These are phyloP conservation scores for Rhinoderma darwinii DNA, from an alignment of 2,113 vertebrate genomes.

Conservation along the genomic window DNA sequence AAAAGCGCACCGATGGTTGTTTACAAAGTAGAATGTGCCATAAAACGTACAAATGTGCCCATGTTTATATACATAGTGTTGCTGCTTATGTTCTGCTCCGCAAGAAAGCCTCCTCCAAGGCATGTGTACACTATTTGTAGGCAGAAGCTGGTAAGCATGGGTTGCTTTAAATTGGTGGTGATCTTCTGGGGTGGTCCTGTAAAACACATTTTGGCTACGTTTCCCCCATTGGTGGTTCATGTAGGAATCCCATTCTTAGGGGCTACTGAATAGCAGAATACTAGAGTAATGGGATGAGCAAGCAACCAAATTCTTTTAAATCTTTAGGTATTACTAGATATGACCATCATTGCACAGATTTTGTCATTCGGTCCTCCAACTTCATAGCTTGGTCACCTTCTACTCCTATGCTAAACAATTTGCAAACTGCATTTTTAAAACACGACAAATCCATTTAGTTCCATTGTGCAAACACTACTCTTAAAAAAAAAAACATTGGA, in stretches of 20 bases:
- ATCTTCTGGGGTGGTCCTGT: too few species aligned
- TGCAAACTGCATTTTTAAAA: not conserved
- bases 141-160: too few species aligned
- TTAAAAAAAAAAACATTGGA: too few species aligned
- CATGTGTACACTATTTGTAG: too few species aligned
- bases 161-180: not conserved
- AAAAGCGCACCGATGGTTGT: too few species aligned
- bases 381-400: not conserved
- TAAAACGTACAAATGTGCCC: too few species aligned
- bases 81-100: too few species aligned
- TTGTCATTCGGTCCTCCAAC: not conserved
- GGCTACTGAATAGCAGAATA: not conserved
- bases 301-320: not conserved
- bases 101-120: too few species aligned
- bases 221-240: not conserved
- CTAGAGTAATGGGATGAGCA: not conserved
- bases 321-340: not conserved
- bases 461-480: too few species aligned
- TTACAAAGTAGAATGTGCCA: too few species aligned
- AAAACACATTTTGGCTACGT: too few species aligned
- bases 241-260: not conserved
- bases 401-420: not conserved
- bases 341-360: not conserved
- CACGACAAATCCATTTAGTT: not conserved
- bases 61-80: too few species aligned